phyloP scores from a whole-genome alignment of 2,888 invertebrate species.

The Periphyllus acericola region DNA sequence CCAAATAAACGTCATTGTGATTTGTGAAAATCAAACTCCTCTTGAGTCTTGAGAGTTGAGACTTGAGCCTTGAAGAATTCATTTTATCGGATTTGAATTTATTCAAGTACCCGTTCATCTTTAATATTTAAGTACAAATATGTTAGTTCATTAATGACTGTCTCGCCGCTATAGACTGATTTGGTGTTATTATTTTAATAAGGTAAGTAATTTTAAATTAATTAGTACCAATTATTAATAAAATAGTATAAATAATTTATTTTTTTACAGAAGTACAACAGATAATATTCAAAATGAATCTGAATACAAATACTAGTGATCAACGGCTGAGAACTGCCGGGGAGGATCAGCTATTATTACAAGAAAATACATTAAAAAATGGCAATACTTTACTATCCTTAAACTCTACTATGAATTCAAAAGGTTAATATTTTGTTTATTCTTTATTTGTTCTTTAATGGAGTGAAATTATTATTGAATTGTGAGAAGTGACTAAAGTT shows the following conservation, averaged over 20 bases:
- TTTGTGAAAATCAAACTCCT: background rate
- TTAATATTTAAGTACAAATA: background rate
- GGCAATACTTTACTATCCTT: conserved; percentile 62
- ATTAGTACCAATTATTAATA: too few species aligned
- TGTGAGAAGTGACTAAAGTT: background rate
- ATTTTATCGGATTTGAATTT: background rate
- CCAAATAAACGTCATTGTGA: background rate
- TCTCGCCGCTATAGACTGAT: background rate
- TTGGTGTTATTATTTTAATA: background rate
- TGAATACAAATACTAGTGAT: conserved; percentile 50
- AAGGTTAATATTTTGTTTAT: conserved; percentile 44
- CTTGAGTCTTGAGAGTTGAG: too few species aligned
- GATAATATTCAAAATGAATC: conserved; percentile 63
- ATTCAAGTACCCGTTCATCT: conserved; percentile 7
- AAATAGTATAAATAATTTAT: background rate
- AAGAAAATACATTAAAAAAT: conserved; percentile 65
- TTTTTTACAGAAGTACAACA: background rate
- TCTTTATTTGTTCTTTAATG: background rate
- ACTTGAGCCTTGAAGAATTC: background rate
- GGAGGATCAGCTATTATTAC: conserved; percentile 65
- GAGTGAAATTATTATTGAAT: background rate
- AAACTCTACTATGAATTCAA: conserved; percentile 45
- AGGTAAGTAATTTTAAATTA: conserved; percentile 8
- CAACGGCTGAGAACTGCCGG: conserved; percentile 62
- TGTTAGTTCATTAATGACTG: conserved; percentile 20